phyloP scores from a whole-genome alignment of 30 jellyfish, hydroid and myxozoan species.

The Cassiopea xamachana region DNA sequence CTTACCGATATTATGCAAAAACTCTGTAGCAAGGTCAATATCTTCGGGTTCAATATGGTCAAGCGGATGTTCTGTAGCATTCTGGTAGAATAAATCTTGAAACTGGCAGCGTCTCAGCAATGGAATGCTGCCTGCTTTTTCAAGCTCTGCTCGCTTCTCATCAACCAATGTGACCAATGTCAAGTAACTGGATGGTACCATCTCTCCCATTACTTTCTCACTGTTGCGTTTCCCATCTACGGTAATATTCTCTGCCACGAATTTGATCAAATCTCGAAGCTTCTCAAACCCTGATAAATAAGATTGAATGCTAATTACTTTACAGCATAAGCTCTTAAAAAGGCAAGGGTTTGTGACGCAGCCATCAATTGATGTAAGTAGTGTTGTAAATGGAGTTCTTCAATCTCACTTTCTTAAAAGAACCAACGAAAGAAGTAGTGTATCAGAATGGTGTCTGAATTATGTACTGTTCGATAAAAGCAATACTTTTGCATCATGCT shows the following conservation, averaged over 20 bases:
- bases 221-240: slow-evolving; percentile 63
- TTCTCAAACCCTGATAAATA: slow-evolving; percentile 35
- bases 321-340: no score
- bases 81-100: slow-evolving; percentile 52
- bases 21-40: slow-evolving; percentile 78
- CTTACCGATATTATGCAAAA: slow-evolving; percentile 87
- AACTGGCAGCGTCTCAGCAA: slow-evolving; percentile 76
- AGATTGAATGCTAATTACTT: background rate
- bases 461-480: no score
- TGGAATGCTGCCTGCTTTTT: slow-evolving; percentile 67
- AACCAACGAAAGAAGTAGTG: no score
- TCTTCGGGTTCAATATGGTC: slow-evolving; percentile 86
- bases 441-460: no score
- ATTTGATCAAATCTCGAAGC: slow-evolving; percentile 69
- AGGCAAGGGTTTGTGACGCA: no score
- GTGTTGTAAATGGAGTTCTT: no score
- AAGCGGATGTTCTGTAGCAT: slow-evolving; percentile 40
- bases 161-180: slow-evolving; percentile 47
- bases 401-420: no score
- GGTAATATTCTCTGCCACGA: slow-evolving; percentile 82
- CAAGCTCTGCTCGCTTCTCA: slow-evolving; percentile 58
- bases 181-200: slow-evolving; percentile 88
- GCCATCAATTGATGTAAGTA: no score
- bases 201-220: slow-evolving; percentile 85
- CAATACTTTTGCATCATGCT: no score